Conservation (phyloP, 2,888 invertebrate genomes). For the Pardosa pseudoannulata region DNA sequence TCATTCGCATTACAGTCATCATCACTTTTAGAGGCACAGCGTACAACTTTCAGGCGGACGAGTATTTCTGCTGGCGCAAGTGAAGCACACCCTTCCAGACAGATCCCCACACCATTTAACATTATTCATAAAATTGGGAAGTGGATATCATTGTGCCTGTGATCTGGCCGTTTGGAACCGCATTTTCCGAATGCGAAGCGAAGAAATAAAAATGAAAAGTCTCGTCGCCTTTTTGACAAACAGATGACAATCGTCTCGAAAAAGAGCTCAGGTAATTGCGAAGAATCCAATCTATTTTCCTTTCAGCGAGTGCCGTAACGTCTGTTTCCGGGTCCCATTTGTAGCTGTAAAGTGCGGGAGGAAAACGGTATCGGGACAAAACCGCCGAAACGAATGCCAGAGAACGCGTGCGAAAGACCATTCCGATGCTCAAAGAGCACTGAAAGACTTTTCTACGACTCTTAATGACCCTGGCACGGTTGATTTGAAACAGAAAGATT, state of each 20-base stretch:
- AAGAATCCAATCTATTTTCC: conserved; percentile 13
- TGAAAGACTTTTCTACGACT: conserved; percentile 17
- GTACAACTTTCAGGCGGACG: too few species aligned
- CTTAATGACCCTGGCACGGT: neutral
- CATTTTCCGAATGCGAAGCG: neutral
- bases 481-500: conserved; percentile 13
- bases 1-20: too few species aligned
- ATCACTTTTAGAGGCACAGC: too few species aligned
- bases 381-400: conserved; percentile 6
- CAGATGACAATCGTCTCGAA: neutral
- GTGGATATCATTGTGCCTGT: neutral
- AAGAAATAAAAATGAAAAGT: conserved; percentile 5
- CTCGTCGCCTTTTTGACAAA: neutral
- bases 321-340: neutral
- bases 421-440: neutral
- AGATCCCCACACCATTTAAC: too few species aligned
- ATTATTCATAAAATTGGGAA: neutral
- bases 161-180: neutral
- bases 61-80: too few species aligned
- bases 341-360: neutral
- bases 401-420: neutral
- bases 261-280: conserved; percentile 10
- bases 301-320: neutral
- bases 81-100: too few species aligned
- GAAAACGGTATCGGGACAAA: conserved; percentile 4